phyloP scores from a whole-genome alignment of 2,113 vertebrate genomes.

The Mohoua ochrocephala region DNA sequence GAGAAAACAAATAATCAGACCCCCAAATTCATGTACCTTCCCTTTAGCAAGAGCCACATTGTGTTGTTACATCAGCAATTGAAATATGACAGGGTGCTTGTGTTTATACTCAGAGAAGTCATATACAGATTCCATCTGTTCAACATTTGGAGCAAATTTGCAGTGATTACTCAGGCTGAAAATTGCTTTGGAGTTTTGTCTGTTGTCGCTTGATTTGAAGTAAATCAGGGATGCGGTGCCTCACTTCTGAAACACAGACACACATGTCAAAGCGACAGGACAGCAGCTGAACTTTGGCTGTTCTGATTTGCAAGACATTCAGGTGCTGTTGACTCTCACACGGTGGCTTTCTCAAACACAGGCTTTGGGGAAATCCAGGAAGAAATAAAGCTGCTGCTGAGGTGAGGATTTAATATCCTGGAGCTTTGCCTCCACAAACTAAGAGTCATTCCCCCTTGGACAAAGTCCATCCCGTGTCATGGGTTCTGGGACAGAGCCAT shows the following conservation, averaged over 20 bases:
- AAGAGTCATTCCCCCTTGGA: background rate
- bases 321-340: background rate
- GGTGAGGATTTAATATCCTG: background rate
- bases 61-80: slow-evolving; percentile 42
- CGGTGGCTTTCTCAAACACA: background rate
- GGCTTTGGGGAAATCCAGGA: background rate
- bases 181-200: slow-evolving; percentile 58
- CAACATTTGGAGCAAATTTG: slow-evolving; percentile 56
- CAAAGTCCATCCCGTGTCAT: background rate
- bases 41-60: background rate
- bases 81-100: slow-evolving; percentile 19
- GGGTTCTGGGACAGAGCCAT: background rate
- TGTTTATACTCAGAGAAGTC: slow-evolving; percentile 44
- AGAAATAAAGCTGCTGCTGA: background rate
- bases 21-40: slow-evolving; percentile 29
- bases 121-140: slow-evolving; percentile 57
- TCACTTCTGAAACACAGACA: slow-evolving; percentile 3
- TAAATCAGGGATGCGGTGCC: background rate
- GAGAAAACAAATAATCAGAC: slow-evolving; percentile 32
- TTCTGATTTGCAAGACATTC: background rate
- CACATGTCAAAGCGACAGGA: background rate
- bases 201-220: slow-evolving; percentile 38
- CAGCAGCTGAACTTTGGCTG: slow-evolving; percentile 13
- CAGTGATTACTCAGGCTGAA: slow-evolving; percentile 49
- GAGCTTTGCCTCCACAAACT: background rate